phyloP scores from a whole-genome alignment of 1,140 invertebrate genomes.

The Eurosta solidaginis region DNA sequence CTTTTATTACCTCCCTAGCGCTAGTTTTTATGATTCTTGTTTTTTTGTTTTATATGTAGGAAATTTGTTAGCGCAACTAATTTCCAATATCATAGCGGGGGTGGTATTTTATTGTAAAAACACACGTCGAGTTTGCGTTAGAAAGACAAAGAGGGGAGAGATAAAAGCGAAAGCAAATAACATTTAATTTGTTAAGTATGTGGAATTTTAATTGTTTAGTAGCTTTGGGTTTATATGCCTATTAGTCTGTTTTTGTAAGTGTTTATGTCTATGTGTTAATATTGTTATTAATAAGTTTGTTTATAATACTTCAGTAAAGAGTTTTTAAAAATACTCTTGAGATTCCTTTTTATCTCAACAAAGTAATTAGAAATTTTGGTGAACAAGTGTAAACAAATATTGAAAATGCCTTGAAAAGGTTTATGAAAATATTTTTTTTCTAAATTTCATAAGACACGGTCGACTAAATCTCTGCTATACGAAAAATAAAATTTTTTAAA shows the following conservation, averaged over 20 bases:
- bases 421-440: background rate
- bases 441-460: too few species aligned
- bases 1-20: background rate
- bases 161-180: background rate
- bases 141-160: background rate
- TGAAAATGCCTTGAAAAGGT: background rate
- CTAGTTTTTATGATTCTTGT: background rate
- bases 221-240: background rate
- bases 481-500: too few species aligned
- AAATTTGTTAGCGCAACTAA: slow-evolving; percentile 1
- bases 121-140: background rate
- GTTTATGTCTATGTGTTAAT: background rate
- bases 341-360: background rate
- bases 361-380: background rate
- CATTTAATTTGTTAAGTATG: slow-evolving; percentile 6
- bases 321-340: background rate
- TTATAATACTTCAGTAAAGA: background rate
- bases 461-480: too few species aligned
- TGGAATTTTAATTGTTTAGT: slow-evolving; percentile 13
- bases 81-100: slow-evolving; percentile 2
- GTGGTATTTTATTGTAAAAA: background rate
- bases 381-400: background rate
- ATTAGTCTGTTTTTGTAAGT: background rate
- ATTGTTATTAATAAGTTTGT: slow-evolving; percentile 3
- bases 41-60: background rate